Percentiles rank a stretch among this genome's conserved stretches.
These are phyloP conservation scores for Spinus pinus DNA, from an alignment of 2,797 vertebrate genomes.

Conservation along the genomic window DNA sequence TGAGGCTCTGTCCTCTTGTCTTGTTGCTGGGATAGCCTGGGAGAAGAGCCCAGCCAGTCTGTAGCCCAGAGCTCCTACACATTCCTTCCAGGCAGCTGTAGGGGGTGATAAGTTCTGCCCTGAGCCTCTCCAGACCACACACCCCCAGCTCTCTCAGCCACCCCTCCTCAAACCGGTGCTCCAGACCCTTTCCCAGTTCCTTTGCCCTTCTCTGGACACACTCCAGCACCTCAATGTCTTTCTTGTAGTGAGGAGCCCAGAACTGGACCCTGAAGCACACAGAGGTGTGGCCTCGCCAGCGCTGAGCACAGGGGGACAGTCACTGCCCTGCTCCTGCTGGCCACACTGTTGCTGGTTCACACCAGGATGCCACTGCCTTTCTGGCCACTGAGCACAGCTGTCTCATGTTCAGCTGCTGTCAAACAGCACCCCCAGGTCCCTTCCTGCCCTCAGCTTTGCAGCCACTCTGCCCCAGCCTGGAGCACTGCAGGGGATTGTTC, in stretches of 20 bases:
- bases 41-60: neutral
- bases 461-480: neutral
- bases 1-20: neutral
- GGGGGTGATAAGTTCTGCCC: accelerated
- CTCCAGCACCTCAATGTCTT: neutral
- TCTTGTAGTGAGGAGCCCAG: too few relatives aligned
- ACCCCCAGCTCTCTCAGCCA: neutral
- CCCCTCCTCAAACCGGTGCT: neutral
- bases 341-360: neutral
- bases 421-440: neutral
- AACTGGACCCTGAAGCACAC: neutral
- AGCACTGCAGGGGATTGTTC: too few relatives aligned
- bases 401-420: accelerated
- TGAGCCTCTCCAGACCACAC: neutral
- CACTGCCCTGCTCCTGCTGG: neutral
- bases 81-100: neutral
- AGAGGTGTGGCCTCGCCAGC: neutral
- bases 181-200: neutral
- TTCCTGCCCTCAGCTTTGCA: neutral
- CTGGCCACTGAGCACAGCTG: too few relatives aligned
- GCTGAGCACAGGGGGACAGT: too few relatives aligned
- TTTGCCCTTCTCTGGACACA: neutral
- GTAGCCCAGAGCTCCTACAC: accelerated
- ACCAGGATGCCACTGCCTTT: neutral
- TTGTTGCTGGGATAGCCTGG: neutral